Evolutionary conservation across 2,113 vertebrate species (phyloP), one percentile per base, ranked within the genome.

Genomic region (Istiophorus platypterus): DNA sequence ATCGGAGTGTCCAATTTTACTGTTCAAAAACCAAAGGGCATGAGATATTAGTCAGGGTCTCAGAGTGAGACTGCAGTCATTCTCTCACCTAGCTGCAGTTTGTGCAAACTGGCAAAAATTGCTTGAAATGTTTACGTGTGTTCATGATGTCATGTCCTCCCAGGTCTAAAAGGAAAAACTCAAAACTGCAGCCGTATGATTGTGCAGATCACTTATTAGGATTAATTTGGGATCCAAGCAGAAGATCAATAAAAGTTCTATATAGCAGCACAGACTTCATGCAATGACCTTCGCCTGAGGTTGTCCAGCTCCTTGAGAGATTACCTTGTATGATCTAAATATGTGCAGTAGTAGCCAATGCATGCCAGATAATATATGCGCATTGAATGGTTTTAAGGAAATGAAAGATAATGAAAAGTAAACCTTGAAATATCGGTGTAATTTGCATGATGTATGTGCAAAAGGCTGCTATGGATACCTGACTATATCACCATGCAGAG

Each of bases 391-490:
- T 66, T 24, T 1, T 67, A 9, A 49, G 47, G 20, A 74, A 67
- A 58, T 51, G 15, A 39, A 42, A 63, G 45, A 75, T 37, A 54
- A 67, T 81, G 29, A 56, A 58, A 31, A 13, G 20, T 34, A 58
- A 51, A 45, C 52, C 29, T 68, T 39, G 20, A 89, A 77, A 54
- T 58, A 49, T 9, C n/a, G 12, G 7, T 52, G 22, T 37, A 58
- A 79, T 76, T 47, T 42, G 7, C 54, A 76, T 1, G 12, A 11
- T 63, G 14, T 20, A 51, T 26, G 26, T 72, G 22, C 6, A 67
- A 85, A 70, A 45, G 20, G 39, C 58, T 69, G 37, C 56, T 57
- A 14, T 67, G 73, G 63, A 69, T 39, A 70, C 26, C 29, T 45
- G 62, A 73, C 17, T 45, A 22, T 80, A 68, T 72, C 49, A 37